phyloP scores from a whole-genome alignment of 2,888 invertebrate species.

The Hoplodrina ambigua region DNA sequence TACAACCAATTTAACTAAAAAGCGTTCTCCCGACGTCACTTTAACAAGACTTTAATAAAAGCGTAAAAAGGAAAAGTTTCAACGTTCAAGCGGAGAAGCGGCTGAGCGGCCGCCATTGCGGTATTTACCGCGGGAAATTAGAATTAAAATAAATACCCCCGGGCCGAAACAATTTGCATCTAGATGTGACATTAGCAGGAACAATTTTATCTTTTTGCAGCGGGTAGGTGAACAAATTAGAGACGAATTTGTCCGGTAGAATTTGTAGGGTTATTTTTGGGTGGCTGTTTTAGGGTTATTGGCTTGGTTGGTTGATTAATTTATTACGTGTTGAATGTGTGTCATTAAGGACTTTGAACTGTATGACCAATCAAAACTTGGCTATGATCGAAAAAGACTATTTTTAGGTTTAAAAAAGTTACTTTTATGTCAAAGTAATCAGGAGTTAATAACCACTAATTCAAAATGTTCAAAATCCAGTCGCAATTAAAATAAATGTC shows the following conservation, averaged over 20 bases:
- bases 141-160: conserved; percentile 86
- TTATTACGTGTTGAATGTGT: conserved; percentile 34
- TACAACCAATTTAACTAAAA: conserved; percentile 54
- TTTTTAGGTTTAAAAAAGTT: too few species aligned
- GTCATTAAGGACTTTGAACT: not conserved
- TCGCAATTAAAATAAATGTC: too few species aligned
- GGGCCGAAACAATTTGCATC: conserved; percentile 88
- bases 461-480: too few species aligned
- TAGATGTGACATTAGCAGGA: conserved; percentile 88
- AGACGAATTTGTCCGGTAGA: conserved; percentile 57
- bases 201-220: conserved; percentile 79
- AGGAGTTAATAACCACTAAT: too few species aligned
- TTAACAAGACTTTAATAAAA: conserved; percentile 64
- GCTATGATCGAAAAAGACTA: not conserved
- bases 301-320: conserved; percentile 52
- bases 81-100: conserved; percentile 65
- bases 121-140: conserved; percentile 86
- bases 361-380: not conserved
- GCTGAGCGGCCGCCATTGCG: conserved; percentile 77
- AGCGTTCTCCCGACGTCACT: conserved; percentile 57
- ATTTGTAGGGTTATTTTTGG: conserved; percentile 61
- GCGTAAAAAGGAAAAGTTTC: conserved; percentile 63
- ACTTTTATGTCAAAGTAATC: too few species aligned
- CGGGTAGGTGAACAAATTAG: conserved; percentile 67
- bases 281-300: conserved; percentile 57